These are phyloP conservation scores for Scaptomyza caliginosa DNA, from an alignment of 2,888 invertebrate species.

Conservation along the genomic window DNA sequence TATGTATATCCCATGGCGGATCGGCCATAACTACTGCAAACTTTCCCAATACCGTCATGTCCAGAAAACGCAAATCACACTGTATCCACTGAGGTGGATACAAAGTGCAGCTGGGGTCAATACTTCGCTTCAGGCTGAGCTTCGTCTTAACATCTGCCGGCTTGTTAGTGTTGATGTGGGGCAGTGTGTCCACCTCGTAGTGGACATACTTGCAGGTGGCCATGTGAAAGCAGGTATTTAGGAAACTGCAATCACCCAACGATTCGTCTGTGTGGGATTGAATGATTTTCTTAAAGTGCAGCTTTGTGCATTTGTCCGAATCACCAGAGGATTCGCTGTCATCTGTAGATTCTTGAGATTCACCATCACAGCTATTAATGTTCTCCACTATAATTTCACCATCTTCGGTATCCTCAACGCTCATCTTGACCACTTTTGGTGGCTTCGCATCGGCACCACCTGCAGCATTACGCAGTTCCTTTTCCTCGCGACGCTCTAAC, in stretches of 20 bases:
- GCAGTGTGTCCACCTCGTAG: conserved; percentile 94
- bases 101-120: conserved; percentile 86
- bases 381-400: conserved; percentile 76
- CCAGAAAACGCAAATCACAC: conserved; percentile 91
- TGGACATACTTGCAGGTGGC: conserved; percentile 99
- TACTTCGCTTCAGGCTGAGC: conserved; percentile 81
- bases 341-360: conserved; percentile 66
- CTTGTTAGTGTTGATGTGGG: conserved; percentile 82
- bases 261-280: conserved; percentile 97
- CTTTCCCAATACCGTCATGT: conserved; percentile 88
- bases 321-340: conserved; percentile 59
- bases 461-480: conserved; percentile 51
- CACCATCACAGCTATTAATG: conserved; percentile 63
- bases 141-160: conserved; percentile 82
- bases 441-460: conserved; percentile 22
- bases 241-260: conserved; percentile 97
- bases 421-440: conserved; percentile 48
- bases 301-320: conserved; percentile 90
- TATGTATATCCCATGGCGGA: conserved; percentile 99
- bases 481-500: conserved; percentile 65
- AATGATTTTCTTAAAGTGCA: conserved; percentile 98
- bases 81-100: conserved; percentile 98
- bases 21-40: conserved; percentile 99
- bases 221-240: conserved; percentile 99
- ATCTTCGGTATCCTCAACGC: conserved; percentile 70